Base-by-base conservation (phyloP, 64 coral and sea anemone species). In the Montipora cactus region DNA sequence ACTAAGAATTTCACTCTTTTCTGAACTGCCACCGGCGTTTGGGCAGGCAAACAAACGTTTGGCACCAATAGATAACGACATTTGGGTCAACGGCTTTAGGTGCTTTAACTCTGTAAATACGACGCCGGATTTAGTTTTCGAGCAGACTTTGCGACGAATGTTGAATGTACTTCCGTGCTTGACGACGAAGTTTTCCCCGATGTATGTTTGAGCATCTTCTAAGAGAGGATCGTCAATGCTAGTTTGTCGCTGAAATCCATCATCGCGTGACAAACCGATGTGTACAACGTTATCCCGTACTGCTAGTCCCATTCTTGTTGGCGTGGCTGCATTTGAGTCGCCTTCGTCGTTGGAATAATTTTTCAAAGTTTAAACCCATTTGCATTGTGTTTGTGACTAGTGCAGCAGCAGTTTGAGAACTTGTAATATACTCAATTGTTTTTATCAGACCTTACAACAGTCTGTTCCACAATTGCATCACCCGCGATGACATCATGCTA, bases 21-120 rank as follows among this genome's bases (percentile, higher is more conserved):
- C 87, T 1, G 96, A 97, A 84, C 96, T 97, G 5, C 96, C 96
- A 58, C 96, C 96, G 48, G 96, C 96, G 25, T 97, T 97, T 4
- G 88, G 89, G 12, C 79, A 92, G 7, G 61, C n/a, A 14, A 76
- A 75, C 96, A 97, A 95, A 52, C 96, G 89, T 8, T 47, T 58
- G 69, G 96, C 88, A 9, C 93, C 96, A 7, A 20, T 71, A 2
- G 96, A 97, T 78, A 94, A 90, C 3, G 92, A 48, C 96, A 97
- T 97, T 55, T 84, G 75, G 5, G 68, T 76, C 0, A 97, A 53
- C 0, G 83, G 77, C 16, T 78, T 74, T 0, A 97, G 76, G 59
- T 91, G 92, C 12, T 83, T 85, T 20, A 97, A 61, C 23, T 88
- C 82, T 6, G 92, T 97, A 47, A 94, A 90, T 3, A 97, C 84